These are phyloP conservation scores for Phania funesta DNA, from an alignment of 2,888 invertebrate genomes.

Conservation along the genomic window DNA sequence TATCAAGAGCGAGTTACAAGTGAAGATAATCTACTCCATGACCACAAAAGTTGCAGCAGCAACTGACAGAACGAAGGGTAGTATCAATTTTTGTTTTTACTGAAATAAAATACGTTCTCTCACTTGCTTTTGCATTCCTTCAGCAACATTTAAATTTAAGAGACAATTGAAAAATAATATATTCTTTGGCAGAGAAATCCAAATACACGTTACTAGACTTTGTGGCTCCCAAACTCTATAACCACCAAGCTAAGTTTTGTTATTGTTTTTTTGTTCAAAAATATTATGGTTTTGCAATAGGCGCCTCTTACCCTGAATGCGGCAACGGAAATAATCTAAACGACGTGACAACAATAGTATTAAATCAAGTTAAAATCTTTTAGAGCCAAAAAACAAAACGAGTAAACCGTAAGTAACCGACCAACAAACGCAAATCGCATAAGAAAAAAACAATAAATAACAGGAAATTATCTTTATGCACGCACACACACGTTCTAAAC, in stretches of 20 bases:
- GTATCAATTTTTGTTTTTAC: background rate
- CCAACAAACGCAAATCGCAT: background rate
- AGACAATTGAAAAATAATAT: background rate
- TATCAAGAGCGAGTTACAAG: background rate
- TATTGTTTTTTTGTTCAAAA: background rate
- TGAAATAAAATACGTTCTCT: background rate
- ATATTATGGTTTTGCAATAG: slow-evolving; percentile 12
- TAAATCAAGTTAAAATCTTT: slow-evolving; percentile 12
- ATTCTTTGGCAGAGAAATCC: background rate
- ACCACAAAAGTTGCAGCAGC: background rate
- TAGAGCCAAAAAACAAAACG: slow-evolving; percentile 21
- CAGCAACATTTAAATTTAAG: background rate
- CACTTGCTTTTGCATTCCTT: background rate
- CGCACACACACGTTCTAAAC: background rate
- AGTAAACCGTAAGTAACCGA: background rate
- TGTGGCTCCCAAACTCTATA: slow-evolving; percentile 48
- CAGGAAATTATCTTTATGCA: too few relatives aligned
- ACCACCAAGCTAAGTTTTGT: background rate
- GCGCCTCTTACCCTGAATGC: slow-evolving; percentile 41
- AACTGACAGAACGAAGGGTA: background rate
- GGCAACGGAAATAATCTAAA: slow-evolving; percentile 22
- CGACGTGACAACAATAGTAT: background rate
- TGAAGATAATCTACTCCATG: background rate
- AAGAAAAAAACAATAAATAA: too few relatives aligned
- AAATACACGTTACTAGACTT: slow-evolving; percentile 37